Conservation (phyloP, 2,113 vertebrate genomes). For the Psophia crepitans region DNA sequence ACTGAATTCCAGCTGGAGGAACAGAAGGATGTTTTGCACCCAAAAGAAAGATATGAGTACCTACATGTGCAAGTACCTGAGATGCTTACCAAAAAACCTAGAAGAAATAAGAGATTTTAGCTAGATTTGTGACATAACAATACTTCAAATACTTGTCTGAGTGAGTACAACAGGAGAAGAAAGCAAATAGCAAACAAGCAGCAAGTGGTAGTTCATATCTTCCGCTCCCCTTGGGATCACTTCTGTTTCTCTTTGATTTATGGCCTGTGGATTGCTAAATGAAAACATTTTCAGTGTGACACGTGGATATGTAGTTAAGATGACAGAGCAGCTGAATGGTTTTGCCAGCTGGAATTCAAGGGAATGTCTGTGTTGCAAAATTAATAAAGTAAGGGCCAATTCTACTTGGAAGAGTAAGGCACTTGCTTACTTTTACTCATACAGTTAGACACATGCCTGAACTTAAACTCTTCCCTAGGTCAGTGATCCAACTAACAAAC, state of each 20-base stretch:
- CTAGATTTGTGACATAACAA: not conserved
- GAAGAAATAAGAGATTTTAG: not conserved
- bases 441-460: not conserved
- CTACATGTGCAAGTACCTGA: not conserved
- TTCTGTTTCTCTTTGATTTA: not conserved
- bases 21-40: not conserved
- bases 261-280: not conserved
- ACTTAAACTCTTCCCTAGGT: not conserved
- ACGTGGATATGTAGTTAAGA: not conserved
- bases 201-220: fast-evolving
- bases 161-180: not conserved
- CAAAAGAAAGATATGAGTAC: not conserved
- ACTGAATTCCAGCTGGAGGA: not conserved
- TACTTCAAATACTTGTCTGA: not conserved
- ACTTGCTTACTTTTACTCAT: not conserved
- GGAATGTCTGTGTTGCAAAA: not conserved
- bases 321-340: not conserved
- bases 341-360: not conserved
- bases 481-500: not conserved
- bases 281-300: not conserved
- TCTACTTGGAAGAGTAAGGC: not conserved
- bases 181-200: not conserved
- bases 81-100: not conserved
- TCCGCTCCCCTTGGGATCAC: not conserved
- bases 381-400: not conserved